phyloP scores from a whole-genome alignment of 2,113 vertebrate genomes.

The Dicentrarchus labrax region DNA sequence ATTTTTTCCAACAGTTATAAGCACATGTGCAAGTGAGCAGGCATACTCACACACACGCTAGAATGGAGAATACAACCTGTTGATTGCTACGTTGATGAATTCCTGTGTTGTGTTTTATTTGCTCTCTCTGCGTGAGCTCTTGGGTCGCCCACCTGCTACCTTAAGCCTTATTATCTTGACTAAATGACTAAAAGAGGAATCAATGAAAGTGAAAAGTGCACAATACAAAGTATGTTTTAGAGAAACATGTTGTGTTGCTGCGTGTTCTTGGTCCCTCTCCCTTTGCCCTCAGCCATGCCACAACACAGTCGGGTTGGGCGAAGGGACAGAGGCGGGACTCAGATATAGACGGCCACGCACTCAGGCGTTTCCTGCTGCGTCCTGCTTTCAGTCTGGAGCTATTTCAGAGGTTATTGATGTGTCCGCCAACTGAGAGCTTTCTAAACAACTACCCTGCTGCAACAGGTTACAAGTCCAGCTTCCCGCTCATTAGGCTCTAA shows the following conservation, averaged over 20 bases:
- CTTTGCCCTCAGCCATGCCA: background rate
- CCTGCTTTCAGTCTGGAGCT: slow-evolving; percentile 77
- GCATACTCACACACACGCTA: slow-evolving; percentile 21
- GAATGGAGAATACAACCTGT: slow-evolving; percentile 46
- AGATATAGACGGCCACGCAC: slow-evolving; percentile 61
- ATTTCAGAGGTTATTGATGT: slow-evolving; percentile 86
- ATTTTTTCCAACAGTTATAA: slow-evolving; percentile 17
- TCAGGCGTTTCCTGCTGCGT: slow-evolving; percentile 64
- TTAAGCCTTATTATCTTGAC: slow-evolving; percentile 1
- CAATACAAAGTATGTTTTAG: background rate
- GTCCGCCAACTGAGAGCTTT: slow-evolving; percentile 81
- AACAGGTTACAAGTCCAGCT: slow-evolving; percentile 83
- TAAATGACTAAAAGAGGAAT: slow-evolving; percentile 24
- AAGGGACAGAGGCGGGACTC: slow-evolving; percentile 47
- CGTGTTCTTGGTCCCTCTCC: slow-evolving; percentile 21
- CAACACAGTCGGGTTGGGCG: background rate
- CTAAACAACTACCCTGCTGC: slow-evolving; percentile 80
- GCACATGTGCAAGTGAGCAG: slow-evolving; percentile 34
- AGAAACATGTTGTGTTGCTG: slow-evolving; percentile 11
- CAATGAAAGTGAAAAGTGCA: background rate
- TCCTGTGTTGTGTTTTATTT: slow-evolving; percentile 58
- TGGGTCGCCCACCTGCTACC: slow-evolving; percentile 38
- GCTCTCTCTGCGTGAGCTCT: slow-evolving; percentile 54
- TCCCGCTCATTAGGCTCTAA: slow-evolving; percentile 87
- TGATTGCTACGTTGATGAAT: slow-evolving; percentile 69